Evolutionary conservation across 1,140 invertebrate species (phyloP).

Genomic region (Dendrolimus punctatus): DNA sequence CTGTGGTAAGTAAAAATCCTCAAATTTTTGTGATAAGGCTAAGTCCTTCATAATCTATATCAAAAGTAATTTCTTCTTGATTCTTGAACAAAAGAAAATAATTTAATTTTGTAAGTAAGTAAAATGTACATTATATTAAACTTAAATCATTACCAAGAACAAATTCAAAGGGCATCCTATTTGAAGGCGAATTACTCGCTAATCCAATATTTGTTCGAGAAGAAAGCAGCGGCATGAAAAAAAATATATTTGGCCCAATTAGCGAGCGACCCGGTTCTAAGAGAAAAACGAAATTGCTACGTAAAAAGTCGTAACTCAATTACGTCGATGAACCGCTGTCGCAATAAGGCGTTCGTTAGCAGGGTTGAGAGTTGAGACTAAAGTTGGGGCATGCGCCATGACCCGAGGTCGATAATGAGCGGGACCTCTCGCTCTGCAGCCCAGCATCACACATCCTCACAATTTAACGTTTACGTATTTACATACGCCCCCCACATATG

Average conservation of each 20-base stretch:
- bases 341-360: slow-evolving; percentile 66
- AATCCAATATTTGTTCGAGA: slow-evolving; percentile 63
- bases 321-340: slow-evolving; percentile 64
- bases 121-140: slow-evolving; percentile 12
- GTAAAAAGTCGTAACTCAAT: slow-evolving; percentile 72
- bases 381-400: slow-evolving; percentile 65
- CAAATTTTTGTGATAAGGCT: no score
- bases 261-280: slow-evolving; percentile 58
- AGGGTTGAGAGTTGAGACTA: slow-evolving; percentile 19
- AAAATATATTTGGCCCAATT: slow-evolving; percentile 53
- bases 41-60: no score
- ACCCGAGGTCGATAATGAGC: slow-evolving; percentile 68
- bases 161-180: slow-evolving; percentile 32
- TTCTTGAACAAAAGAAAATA: no score
- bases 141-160: slow-evolving; percentile 19
- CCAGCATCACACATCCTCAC: slow-evolving; percentile 66
- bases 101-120: slow-evolving; percentile 1
- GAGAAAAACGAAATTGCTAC: slow-evolving; percentile 67
- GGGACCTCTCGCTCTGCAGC: slow-evolving; percentile 54
- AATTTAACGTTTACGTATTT: slow-evolving; percentile 67
- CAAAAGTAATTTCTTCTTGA: no score
- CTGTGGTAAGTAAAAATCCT: no score
- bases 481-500: slow-evolving; percentile 67
- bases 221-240: slow-evolving; percentile 32
- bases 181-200: slow-evolving; percentile 35